Base-by-base conservation (phyloP, 2,797 vertebrate genomes). In the Falco biarmicus region DNA sequence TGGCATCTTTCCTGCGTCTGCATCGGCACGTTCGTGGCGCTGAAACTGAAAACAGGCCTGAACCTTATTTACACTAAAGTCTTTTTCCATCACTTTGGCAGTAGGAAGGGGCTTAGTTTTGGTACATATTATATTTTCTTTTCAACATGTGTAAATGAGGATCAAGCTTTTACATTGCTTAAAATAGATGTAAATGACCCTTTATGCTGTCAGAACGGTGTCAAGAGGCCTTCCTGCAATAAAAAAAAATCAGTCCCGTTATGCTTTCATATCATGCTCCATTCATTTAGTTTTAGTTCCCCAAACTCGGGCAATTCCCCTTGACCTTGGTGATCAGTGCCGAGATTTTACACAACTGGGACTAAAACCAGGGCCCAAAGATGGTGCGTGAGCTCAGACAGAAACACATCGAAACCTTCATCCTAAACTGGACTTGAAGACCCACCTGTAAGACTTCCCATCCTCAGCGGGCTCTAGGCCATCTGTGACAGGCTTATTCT, bases 171-270 rank as follows among this genome's bases (percentile, higher is more conserved):
- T 70, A 24, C 34, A 1, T n/a, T 64, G 60, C 86, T 90, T 87
- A 90, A 95, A 96, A 93, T 91, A 96, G 94, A 95, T 32, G 89
- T 81, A 96, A 96, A 87, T 92, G 89, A 96, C 87, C 94, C 93
- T 94, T 95, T 73, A 26, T 87, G 82, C 96, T 91, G 76, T 93
- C 85, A 87, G 93, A 96, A 80, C 1, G 15, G 94, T 53, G 91
- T 43, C 7, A 41, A 91, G 92, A 74, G 91, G 71, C 91, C 86
- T 94, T 91, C 80, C 71, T 90, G 92, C 68, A 89, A 66, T 85
- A 59, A 82, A 88, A 88, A 88, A 66, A 89, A 83, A 70, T 34
- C 83, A 34, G 74, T 16, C 39, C 64, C 26, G 29, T 93, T 92
- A 50, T 83, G 93, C 77, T 94, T 96, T 94, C 84, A 37, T 74